Evolutionary conservation across 2,113 vertebrate genomes (phyloP).

Genomic region (Formicarius rufipectus): DNA sequence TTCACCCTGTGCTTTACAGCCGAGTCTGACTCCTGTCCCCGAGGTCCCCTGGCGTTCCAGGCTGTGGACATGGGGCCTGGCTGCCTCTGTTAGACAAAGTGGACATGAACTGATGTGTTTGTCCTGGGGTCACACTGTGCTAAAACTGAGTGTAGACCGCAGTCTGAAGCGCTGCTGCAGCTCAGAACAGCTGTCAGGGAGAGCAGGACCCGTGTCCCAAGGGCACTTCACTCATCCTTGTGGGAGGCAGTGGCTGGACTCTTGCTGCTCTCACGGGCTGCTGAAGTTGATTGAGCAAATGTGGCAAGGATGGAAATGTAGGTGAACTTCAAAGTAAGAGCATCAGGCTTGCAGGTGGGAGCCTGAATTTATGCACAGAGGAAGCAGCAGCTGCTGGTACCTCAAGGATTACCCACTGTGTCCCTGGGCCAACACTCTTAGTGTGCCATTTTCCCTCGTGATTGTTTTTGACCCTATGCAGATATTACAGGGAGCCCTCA

Average conservation of each 20-base stretch:
- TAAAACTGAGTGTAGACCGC: background rate
- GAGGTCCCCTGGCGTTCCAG: background rate
- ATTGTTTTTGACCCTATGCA: background rate
- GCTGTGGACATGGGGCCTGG: background rate
- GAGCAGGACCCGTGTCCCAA: background rate
- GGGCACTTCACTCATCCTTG: background rate
- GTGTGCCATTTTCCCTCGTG: background rate
- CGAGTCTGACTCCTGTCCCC: background rate
- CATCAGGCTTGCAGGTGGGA: background rate
- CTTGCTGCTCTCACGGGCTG: fast-evolving
- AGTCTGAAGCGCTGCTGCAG: background rate
- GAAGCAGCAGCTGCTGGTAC: background rate
- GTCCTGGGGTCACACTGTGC: background rate
- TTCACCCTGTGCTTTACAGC: background rate
- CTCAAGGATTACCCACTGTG: fast-evolving
- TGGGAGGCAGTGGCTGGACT: background rate
- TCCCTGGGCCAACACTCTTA: background rate
- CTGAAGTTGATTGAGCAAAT: background rate
- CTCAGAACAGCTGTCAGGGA: background rate
- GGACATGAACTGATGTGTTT: background rate
- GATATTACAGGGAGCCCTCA: background rate
- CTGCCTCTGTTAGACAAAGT: background rate
- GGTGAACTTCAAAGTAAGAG: background rate
- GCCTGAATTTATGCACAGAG: fast-evolving
- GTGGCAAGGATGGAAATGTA: background rate